Evolutionary conservation across 2,113 vertebrate species (phyloP).

Genomic region (Anoura caudifer): DNA sequence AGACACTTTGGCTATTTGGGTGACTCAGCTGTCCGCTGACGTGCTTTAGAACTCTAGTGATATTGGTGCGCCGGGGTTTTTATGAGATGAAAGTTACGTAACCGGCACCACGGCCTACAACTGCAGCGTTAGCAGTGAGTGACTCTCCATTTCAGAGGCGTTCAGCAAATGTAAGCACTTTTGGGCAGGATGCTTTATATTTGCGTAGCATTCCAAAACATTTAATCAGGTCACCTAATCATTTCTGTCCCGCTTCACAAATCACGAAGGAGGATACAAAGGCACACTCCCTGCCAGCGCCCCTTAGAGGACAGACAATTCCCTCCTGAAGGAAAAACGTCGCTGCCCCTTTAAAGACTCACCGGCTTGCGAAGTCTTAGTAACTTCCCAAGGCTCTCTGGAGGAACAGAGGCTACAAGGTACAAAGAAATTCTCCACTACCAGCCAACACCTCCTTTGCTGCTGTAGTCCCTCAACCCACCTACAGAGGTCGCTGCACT

Average conservation of each 20-base stretch:
- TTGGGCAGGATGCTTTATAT: not conserved
- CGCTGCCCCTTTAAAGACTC: not conserved
- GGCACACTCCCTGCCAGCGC: rapidly evolving
- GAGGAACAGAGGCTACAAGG: rapidly evolving
- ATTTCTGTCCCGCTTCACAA: not conserved
- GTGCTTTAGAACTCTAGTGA: not conserved
- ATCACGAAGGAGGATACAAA: not conserved
- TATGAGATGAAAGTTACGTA: constrained; percentile 44
- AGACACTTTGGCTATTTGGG: not conserved
- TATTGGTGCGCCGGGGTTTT: constrained; percentile 38
- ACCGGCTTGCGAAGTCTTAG: rapidly evolving
- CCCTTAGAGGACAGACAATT: not conserved
- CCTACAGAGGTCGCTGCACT: rapidly evolving
- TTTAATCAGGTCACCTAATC: not conserved
- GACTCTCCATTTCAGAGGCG: not conserved
- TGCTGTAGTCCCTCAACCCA: rapidly evolving
- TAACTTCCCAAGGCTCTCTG: rapidly evolving
- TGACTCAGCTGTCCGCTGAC: constrained; percentile 17
- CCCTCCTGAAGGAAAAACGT: not conserved
- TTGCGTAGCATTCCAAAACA: not conserved
- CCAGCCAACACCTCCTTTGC: rapidly evolving
- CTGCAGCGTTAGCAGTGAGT: not conserved
- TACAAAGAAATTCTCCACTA: rapidly evolving
- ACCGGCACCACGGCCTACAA: not conserved
- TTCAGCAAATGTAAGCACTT: constrained; percentile 32